A percentile compares a stretch with the other conserved stretches of the same genome.
These are phyloP conservation scores for Ametastegia equiseti DNA, from an alignment of 2,888 invertebrate species.

Conservation along the genomic window DNA sequence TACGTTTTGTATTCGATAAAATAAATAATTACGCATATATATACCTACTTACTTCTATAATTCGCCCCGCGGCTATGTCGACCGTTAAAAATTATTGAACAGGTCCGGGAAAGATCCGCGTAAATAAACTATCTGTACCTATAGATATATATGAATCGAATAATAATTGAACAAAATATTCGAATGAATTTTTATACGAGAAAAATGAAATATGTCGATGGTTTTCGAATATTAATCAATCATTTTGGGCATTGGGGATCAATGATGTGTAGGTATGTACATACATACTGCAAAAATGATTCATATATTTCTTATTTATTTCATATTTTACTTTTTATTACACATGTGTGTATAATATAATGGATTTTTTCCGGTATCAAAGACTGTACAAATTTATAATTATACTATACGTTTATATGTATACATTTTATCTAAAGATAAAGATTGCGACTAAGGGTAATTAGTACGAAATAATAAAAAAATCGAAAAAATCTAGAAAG, in stretches of 20 bases:
- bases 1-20: too few species aligned
- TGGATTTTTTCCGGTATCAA: background rate
- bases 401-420: background rate
- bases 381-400: background rate
- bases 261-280: too few species aligned
- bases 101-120: too few species aligned
- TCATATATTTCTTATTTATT: background rate
- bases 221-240: background rate
- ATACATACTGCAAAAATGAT: background rate
- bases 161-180: too few species aligned
- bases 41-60: too few species aligned
- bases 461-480: background rate
- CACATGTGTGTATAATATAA: background rate
- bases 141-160: too few species aligned
- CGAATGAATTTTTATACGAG: background rate
- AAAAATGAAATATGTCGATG: too few species aligned
- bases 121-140: too few species aligned
- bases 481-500: background rate
- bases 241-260: background rate
- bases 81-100: too few species aligned
- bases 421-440: too few species aligned
- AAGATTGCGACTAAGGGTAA: background rate
- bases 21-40: too few species aligned
- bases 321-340: background rate
- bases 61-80: too few species aligned